Conservation (phyloP, 2,888 invertebrate genomes). For the Eristalis intricaria region DNA sequence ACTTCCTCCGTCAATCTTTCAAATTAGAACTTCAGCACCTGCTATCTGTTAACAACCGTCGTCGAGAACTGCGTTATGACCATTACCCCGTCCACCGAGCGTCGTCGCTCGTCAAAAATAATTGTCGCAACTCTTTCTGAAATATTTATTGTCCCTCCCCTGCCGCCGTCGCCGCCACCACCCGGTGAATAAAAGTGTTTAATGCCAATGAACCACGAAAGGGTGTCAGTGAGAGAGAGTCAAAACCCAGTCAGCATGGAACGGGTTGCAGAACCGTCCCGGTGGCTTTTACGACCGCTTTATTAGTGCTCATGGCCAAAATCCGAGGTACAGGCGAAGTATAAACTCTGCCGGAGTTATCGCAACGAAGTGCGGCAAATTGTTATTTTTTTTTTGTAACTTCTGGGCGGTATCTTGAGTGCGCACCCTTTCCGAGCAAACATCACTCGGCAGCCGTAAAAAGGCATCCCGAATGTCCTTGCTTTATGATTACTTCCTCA, state of each 20-base stretch:
- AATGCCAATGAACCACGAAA: not conserved
- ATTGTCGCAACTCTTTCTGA: not conserved
- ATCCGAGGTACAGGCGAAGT: not conserved
- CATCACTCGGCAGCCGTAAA: constrained; percentile 1
- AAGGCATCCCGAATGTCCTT: constrained; percentile 1
- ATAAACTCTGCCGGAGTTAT: not conserved
- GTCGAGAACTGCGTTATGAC: not conserved
- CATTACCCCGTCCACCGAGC: not conserved
- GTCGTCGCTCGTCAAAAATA: not conserved
- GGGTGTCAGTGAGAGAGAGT: not conserved
- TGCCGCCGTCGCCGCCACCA: too few species aligned
- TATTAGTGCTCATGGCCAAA: not conserved
- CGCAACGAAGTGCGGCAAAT: not conserved
- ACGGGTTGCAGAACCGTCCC: too few species aligned
- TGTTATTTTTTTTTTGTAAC: not conserved
- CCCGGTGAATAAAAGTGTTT: not conserved
- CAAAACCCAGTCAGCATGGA: not conserved
- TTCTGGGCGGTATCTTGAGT: not conserved
- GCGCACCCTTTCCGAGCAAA: not conserved
- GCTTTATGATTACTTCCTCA: constrained; percentile 16
- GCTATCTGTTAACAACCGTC: not conserved
- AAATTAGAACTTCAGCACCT: not conserved
- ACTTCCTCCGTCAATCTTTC: not conserved
- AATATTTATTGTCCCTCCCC: not conserved
- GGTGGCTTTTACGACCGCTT: not conserved